A percentile compares a stretch with the other conserved stretches of the same genome.
Evolutionary conservation across 2,797 vertebrate species (phyloP).

Genomic region (Syndactyla subalaris): DNA sequence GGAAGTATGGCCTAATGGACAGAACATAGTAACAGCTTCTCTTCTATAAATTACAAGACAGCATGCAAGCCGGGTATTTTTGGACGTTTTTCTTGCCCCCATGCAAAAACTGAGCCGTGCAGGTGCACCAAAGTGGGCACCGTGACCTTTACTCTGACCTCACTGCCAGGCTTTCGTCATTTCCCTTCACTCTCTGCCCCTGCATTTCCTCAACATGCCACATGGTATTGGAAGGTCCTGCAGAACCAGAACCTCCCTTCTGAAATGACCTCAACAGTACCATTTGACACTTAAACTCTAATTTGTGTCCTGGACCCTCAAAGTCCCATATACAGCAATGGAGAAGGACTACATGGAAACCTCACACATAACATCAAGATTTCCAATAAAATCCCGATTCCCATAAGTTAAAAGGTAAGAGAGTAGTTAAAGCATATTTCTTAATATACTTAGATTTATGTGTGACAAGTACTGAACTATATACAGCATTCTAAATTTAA

Average conservation of each 20-base stretch:
- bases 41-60: background rate
- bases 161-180: background rate
- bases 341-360: background rate
- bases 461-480: slow-evolving; percentile 12
- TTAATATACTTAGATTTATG: background rate
- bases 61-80: background rate
- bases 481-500: slow-evolving; percentile 34
- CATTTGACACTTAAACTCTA: background rate
- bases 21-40: background rate
- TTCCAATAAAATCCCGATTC: background rate
- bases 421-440: background rate
- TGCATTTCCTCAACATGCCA: background rate
- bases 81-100: background rate
- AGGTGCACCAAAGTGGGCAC: rapidly evolving
- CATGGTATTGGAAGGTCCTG: rapidly evolving
- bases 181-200: background rate
- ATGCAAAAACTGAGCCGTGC: background rate
- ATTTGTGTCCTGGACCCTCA: background rate
- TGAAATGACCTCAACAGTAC: background rate
- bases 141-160: background rate
- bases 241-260: background rate
- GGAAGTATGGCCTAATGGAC: background rate
- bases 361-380: background rate
- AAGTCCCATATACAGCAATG: background rate
- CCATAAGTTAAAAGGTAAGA: background rate